Conservation (phyloP, 2,113 vertebrate species). For the Pituophis catenifer region DNA sequence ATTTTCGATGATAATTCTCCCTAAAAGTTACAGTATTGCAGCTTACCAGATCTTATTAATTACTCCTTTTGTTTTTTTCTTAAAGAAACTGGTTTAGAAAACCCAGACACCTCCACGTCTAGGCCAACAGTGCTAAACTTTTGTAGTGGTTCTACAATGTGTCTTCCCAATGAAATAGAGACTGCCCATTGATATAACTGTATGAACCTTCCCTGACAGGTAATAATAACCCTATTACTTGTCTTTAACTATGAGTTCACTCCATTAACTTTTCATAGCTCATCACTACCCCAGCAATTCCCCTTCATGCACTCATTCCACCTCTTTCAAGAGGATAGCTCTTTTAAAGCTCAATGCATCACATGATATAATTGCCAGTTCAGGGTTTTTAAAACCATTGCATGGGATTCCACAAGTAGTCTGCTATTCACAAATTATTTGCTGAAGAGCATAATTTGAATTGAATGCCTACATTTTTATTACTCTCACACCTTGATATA, state of each 20-base stretch:
- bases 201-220: not conserved
- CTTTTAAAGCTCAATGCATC: not conserved
- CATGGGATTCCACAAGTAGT: not conserved
- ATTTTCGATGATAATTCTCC: not conserved
- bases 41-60: not conserved
- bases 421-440: not conserved
- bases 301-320: not conserved
- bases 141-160: not conserved
- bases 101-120: not conserved
- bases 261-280: slow-evolving; percentile 20
- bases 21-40: not conserved
- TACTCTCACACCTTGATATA: not conserved
- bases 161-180: not conserved
- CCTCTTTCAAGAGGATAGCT: not conserved
- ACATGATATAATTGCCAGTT: slow-evolving; percentile 9
- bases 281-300: slow-evolving; percentile 9
- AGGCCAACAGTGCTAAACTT: not conserved
- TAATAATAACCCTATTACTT: slow-evolving; percentile 5
- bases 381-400: not conserved
- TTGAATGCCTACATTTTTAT: not conserved
- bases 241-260: slow-evolving; percentile 33
- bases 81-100: accelerated
- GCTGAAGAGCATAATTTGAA: not conserved
- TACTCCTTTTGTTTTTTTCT: not conserved
- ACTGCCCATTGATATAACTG: not conserved